Evolutionary conservation across 1,140 invertebrate genomes (phyloP).

Genomic region (Mercenaria mercenaria): DNA sequence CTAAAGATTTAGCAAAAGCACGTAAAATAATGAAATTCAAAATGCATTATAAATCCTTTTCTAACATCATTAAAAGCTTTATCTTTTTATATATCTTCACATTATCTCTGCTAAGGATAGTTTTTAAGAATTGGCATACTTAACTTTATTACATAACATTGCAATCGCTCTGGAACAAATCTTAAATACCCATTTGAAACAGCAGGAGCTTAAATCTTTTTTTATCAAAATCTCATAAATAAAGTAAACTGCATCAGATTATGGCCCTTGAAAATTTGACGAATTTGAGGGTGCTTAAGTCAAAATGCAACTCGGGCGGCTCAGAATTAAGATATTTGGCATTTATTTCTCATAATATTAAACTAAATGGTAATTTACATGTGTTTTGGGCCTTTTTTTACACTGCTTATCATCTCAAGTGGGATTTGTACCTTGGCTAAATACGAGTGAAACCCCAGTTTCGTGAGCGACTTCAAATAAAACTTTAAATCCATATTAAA

Average conservation of each 20-base stretch:
- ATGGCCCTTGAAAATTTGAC: conserved; percentile 36
- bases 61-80: conserved; percentile 25
- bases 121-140: conserved; percentile 19
- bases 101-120: conserved; percentile 28
- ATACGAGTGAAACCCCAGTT: neutral
- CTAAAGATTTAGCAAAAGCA: conserved; percentile 5
- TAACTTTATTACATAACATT: conserved; percentile 49
- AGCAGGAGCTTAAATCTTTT: conserved; percentile 41
- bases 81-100: conserved; percentile 2
- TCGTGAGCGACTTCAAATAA: neutral
- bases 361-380: conserved; percentile 44
- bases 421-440: conserved; percentile 22
- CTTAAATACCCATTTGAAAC: conserved; percentile 40
- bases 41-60: conserved; percentile 49
- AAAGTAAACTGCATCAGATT: conserved; percentile 40
- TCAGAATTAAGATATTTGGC: conserved; percentile 8
- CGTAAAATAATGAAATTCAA: conserved; percentile 52
- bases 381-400: conserved; percentile 34
- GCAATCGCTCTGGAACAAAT: conserved; percentile 32
- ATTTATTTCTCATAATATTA: conserved; percentile 55
- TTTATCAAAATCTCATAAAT: conserved; percentile 65
- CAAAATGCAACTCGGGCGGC: neutral
- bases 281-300: conserved; percentile 36
- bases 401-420: conserved; percentile 4
- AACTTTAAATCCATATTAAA: conserved; percentile 42